Base-by-base conservation (phyloP, 2,888 invertebrate species). In the Ceraclea dissimilis region DNA sequence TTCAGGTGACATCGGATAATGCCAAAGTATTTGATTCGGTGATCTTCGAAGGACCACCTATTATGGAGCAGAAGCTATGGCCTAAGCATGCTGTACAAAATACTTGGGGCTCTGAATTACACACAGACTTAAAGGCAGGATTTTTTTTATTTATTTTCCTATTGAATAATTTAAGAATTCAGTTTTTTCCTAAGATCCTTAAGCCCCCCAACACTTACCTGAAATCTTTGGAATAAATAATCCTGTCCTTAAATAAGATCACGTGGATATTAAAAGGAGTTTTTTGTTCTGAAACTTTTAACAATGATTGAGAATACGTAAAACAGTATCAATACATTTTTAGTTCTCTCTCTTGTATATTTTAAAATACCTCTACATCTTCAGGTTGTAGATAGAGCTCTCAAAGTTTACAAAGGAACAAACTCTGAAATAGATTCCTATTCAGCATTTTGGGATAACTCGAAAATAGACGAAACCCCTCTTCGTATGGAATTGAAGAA, bases 391-490 rank as follows among this genome's bases (percentile, higher is more conserved):
- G 26, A 49, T 22, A 26, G 17, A 10, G 49, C 49, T 10, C 5
- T 49, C 22, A 49, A n/a, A 49, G 26, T 49, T 4, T 16, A 49
- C 49, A 49, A 49, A 49, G 49, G 22, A 5, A 49, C 26, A 4
- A 20, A 49, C n/a, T 26, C 49, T 8, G 49, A 49, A 13, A 22
- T 49, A 6, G 49, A 49, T 13, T 21, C 49, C 21, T 26, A 49
- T 16, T 49, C 49, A n/a, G 49, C 49, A 2, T 49, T 49, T 26
- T 49, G 49, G 49, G 49, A 49, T 26, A 49, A 49, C n/a, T 8
- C 19, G n/a, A n/a, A 20, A 13, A 22, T 10, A 13, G n/a, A 49
- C 6, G 19, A 49, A 20, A 49, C 49, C 2, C 10, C 8, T 17
- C 16, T 49, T 8, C 26, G 16, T 26, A 20, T 11, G n/a, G 49